Percentiles rank a stretch among this genome's conserved stretches.
These are phyloP conservation scores for Dascyllus trimaculatus DNA, from an alignment of 2,113 vertebrate genomes.

Conservation along the genomic window DNA sequence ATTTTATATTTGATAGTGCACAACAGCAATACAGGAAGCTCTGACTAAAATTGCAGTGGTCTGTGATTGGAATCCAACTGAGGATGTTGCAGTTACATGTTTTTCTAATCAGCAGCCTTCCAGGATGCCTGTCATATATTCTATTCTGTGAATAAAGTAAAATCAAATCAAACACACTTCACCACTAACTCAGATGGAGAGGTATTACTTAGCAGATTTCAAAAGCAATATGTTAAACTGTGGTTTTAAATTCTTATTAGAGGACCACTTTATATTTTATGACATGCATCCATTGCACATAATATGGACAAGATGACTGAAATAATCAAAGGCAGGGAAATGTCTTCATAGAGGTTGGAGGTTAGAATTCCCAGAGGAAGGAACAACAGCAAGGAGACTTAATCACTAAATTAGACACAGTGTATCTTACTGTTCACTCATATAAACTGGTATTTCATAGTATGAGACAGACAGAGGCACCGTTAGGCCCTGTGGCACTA, in stretches of 20 bases:
- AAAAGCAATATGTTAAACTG: not conserved
- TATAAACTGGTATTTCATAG: too few relatives aligned
- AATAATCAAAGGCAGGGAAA: not conserved
- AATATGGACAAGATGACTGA: not conserved
- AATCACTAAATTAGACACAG: not conserved
- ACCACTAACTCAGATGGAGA: not conserved
- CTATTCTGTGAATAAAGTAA: not conserved
- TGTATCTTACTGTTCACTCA: not conserved
- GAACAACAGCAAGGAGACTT: not conserved
- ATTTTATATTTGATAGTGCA: too few relatives aligned
- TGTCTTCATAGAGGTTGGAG: not conserved
- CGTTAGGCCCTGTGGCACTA: too few relatives aligned
- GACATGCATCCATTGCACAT: rapidly evolving
- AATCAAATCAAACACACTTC: not conserved
- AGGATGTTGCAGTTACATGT: too few relatives aligned
- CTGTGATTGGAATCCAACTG: too few relatives aligned
- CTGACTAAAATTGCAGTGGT: too few relatives aligned
- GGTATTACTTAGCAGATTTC: not conserved
- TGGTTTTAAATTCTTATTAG: not conserved
- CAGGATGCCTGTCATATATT: too few relatives aligned
- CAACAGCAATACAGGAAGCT: too few relatives aligned
- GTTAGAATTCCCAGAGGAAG: not conserved
- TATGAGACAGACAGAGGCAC: too few relatives aligned
- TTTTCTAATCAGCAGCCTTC: too few relatives aligned
- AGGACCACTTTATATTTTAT: not conserved